Conservation (phyloP, 2,888 invertebrate species). For the Hetaerina titia region DNA sequence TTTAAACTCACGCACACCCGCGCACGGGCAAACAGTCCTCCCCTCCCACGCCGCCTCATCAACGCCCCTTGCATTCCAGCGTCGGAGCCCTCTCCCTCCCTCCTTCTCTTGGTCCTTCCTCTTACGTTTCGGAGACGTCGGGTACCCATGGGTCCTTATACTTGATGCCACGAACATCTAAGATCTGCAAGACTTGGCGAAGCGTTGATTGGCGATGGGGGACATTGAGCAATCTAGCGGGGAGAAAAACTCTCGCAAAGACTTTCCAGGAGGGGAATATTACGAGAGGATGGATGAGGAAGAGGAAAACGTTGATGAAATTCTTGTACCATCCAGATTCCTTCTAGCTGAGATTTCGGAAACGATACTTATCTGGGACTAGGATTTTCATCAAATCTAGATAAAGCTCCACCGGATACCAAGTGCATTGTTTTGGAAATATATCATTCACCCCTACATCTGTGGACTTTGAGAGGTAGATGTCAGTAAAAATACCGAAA, state of each 20-base stretch:
- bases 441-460: too few relatives aligned
- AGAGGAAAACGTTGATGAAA: not conserved
- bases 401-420: too few relatives aligned
- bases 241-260: not conserved
- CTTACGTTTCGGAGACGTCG: not conserved
- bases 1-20: not conserved
- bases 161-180: not conserved
- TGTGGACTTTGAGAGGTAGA: too few relatives aligned
- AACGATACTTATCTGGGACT: too few relatives aligned
- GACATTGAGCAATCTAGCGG: not conserved
- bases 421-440: too few relatives aligned
- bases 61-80: too few relatives aligned
- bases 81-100: not conserved
- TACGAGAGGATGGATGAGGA: not conserved
- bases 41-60: not conserved
- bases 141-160: slow-evolving; percentile 40
- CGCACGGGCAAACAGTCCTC: not conserved
- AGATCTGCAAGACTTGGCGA: slow-evolving; percentile 23
- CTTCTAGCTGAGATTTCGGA: too few relatives aligned
- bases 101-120: not conserved
- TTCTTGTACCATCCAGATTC: not conserved
- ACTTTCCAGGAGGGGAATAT: not conserved
- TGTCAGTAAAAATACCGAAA: too few relatives aligned
- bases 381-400: too few relatives aligned
- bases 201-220: slow-evolving; percentile 41